Conservation (phyloP, 2,888 invertebrate genomes). For the Cyaniris semiargus region DNA sequence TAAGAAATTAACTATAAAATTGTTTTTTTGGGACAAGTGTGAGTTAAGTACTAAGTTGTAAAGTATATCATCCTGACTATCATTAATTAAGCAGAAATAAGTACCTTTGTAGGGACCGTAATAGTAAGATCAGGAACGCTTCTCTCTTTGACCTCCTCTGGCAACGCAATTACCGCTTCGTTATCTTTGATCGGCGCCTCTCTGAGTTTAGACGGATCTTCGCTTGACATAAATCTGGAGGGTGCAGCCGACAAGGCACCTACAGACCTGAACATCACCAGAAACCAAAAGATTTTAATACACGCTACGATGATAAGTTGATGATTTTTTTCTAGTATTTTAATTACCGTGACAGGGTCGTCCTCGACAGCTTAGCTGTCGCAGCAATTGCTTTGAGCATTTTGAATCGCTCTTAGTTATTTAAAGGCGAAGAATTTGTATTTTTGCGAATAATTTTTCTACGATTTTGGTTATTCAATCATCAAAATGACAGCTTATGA, state of each 20-base stretch:
- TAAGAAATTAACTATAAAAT: too few species aligned
- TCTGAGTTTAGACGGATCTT: conserved; percentile 55
- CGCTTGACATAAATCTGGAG: conserved; percentile 41
- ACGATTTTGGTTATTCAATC: not conserved
- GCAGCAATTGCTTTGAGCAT: conserved; percentile 23
- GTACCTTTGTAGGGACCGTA: conserved; percentile 78
- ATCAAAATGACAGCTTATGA: not conserved
- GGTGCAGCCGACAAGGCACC: conserved; percentile 59
- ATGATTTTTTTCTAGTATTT: not conserved
- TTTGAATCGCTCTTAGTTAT: not conserved
- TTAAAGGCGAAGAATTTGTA: not conserved
- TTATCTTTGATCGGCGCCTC: conserved; percentile 78
- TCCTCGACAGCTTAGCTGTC: conserved; percentile 13
- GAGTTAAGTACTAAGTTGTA: not conserved
- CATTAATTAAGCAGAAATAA: conserved; percentile 34
- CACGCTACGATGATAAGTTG: not conserved
- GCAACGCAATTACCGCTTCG: conserved; percentile 67
- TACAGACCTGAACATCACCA: conserved; percentile 53
- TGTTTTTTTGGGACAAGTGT: not conserved
- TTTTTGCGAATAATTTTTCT: not conserved
- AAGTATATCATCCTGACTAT: too few species aligned
- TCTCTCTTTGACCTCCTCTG: conserved; percentile 73
- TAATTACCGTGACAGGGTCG: conserved; percentile 13
- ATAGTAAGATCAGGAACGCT: conserved; percentile 74
- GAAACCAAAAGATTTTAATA: not conserved